A percentile compares a stretch with the other conserved stretches of the same genome.
phyloP scores from a whole-genome alignment of 1,140 invertebrate species.

The Helicoverpa zea region DNA sequence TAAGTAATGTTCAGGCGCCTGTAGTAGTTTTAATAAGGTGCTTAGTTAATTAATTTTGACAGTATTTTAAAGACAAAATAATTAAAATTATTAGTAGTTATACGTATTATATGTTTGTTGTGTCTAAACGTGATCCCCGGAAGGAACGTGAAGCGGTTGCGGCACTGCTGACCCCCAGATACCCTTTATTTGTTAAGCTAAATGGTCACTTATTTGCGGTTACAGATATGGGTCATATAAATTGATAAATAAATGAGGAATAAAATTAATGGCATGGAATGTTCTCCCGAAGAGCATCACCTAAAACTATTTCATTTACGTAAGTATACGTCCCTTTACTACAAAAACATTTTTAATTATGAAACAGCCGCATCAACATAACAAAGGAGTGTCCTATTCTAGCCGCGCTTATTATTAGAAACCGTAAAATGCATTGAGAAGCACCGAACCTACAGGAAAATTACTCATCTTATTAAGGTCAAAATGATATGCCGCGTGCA shows the following conservation, averaged over 20 bases:
- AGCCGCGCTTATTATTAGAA: not conserved
- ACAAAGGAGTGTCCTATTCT: not conserved
- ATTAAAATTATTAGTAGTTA: not conserved
- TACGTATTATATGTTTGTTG: not conserved
- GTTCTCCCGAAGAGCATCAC: slow-evolving; percentile 26
- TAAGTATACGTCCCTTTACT: slow-evolving; percentile 1
- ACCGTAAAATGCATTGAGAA: slow-evolving; percentile 1
- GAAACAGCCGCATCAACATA: not conserved
- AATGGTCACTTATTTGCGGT: slow-evolving; percentile 26
- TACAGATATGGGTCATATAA: slow-evolving; percentile 38
- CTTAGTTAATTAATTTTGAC: too few relatives aligned
- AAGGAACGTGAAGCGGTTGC: not conserved
- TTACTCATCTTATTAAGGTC: slow-evolving; percentile 66
- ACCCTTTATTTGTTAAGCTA: slow-evolving; percentile 38
- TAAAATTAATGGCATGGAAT: slow-evolving; percentile 18
- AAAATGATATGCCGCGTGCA: slow-evolving; percentile 67
- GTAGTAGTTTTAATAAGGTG: too few relatives aligned
- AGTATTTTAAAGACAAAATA: not conserved
- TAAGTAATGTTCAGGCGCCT: too few relatives aligned
- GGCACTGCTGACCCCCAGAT: slow-evolving; percentile 36
- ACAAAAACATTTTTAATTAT: slow-evolving; percentile 13
- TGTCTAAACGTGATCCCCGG: slow-evolving; percentile 7
- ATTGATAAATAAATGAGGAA: slow-evolving; percentile 46
- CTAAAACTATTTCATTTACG: too few relatives aligned
- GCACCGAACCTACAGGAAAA: slow-evolving; percentile 62